Evolutionary conservation across 2,888 invertebrate species (phyloP), one percentile per base, ranked within the genome.

Genomic region (Dicycla oo): DNA sequence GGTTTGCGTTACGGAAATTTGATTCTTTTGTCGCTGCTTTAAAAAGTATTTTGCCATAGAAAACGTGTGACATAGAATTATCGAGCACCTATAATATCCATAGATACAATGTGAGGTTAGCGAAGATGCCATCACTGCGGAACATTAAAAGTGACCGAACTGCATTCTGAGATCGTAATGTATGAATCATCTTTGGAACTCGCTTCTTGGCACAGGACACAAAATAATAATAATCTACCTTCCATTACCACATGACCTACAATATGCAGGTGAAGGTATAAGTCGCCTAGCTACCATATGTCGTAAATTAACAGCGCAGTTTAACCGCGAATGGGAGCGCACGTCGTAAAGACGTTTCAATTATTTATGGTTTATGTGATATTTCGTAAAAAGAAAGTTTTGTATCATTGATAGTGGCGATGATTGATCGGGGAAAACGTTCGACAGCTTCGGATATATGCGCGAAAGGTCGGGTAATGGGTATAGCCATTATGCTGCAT

Each of bases 151-250:
- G 89, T 93, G 91, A 90, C 92, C 93, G 84, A 91, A 93, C 93
- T 93, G 94, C 94, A 94, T 94, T 95, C 93, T 92, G 88, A 85
- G 86, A 87, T 87, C 86, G 89, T 88, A 88, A 88, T 87, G 86
- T 80, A 91, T 95, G 95, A 95, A 90, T 95, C 95, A 95, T 90
- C 89, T 87, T 89, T 88, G 89, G 82, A 90, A 88, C 88, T 88
- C 85, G 90, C 82, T 73, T 91, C 91, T 94, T 94, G 94, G 93
- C 94, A 93, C 88, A 88, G 88, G 88, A 87, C 89, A 87, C 86
- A 88, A 86, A 89, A 90, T 91, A 91, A 92, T 91, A 92, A 88
- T 91, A 86, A 76, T 74, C 72, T 79, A 83, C 85, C 86, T 92
- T 90, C 87, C 87, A 87, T 86, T 86, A 87, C 86, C 86, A 85